Percentiles rank a stretch among this genome's conserved stretches.
These are phyloP conservation scores for Centropus bengalensis DNA, from an alignment of 2,113 vertebrate genomes.

Conservation along the genomic window DNA sequence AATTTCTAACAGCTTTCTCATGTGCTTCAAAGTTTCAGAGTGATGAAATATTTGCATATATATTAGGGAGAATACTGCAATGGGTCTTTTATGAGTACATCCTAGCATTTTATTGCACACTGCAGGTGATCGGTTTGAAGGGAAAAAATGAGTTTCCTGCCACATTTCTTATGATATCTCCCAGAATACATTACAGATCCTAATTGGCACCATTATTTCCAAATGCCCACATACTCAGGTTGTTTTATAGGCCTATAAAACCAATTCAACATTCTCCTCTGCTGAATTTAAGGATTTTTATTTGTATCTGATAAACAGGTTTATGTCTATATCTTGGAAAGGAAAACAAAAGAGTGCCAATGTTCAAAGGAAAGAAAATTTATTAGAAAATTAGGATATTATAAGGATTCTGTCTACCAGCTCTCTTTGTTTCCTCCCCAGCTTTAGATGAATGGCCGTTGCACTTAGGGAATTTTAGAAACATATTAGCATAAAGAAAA, in stretches of 20 bases:
- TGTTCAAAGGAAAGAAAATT: neutral
- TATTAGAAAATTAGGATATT: neutral
- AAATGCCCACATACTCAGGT: constrained; percentile 20
- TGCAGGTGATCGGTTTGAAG: constrained; percentile 52
- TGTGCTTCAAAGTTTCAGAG: constrained; percentile 40
- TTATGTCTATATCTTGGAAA: neutral
- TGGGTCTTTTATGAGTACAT: constrained; percentile 36
- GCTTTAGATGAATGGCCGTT: neutral
- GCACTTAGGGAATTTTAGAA: neutral
- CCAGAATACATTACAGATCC: constrained; percentile 20
- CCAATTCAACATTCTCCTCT: constrained; percentile 28
- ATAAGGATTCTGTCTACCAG: neutral
- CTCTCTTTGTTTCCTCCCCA: neutral
- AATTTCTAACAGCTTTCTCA: constrained; percentile 24
- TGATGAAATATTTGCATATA: constrained; percentile 68
- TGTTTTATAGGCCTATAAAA: constrained; percentile 60
- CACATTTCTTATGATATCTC: constrained; percentile 1
- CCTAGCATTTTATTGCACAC: constrained; percentile 50
- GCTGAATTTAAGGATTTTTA: constrained; percentile 23
- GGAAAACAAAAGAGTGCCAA: neutral
- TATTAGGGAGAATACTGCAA: constrained; percentile 45
- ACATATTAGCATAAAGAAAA: neutral
- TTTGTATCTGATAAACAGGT: constrained; percentile 5
- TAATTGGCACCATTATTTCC: constrained; percentile 55
- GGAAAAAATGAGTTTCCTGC: constrained; percentile 16